These are phyloP conservation scores for Apolygus lucorum DNA, from an alignment of 1,140 invertebrate species.

Conservation along the genomic window DNA sequence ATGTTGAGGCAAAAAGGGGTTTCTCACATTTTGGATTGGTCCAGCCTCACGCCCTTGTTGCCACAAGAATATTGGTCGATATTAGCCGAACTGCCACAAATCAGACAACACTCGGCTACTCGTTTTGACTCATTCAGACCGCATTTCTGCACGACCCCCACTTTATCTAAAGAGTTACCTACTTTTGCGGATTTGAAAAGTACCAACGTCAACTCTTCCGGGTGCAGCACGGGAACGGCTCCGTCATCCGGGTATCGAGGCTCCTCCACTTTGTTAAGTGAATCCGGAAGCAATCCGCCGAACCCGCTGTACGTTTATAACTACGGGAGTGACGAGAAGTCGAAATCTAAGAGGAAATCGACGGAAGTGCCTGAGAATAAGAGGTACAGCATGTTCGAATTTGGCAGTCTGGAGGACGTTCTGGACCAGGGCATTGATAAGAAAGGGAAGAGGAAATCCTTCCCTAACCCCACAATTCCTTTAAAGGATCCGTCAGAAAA, in stretches of 20 bases:
- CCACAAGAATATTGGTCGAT: conserved; percentile 68
- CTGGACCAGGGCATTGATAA: conserved; percentile 52
- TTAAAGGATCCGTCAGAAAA: conserved; percentile 20
- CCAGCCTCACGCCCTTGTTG: conserved; percentile 75
- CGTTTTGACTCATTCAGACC: conserved; percentile 48
- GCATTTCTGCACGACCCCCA: conserved; percentile 53
- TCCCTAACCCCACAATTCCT: conserved; percentile 3
- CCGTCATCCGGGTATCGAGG: conserved; percentile 76
- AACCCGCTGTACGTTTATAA: conserved; percentile 72
- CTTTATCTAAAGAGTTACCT: conserved; percentile 24
- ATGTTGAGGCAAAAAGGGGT: conserved; percentile 60
- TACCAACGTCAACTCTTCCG: conserved; percentile 42
- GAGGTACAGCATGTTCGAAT: conserved; percentile 67
- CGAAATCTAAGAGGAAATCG: conserved; percentile 22
- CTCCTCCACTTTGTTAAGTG: conserved; percentile 70
- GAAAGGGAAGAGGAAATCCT: conserved; percentile 28
- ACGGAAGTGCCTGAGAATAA: conserved; percentile 21
- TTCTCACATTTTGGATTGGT: conserved; percentile 78
- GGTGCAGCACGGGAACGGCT: conserved; percentile 62
- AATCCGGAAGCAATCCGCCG: conserved; percentile 57
- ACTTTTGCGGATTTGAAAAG: conserved; percentile 30
- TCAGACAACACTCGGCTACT: conserved; percentile 49
- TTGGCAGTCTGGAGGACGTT: conserved; percentile 45
- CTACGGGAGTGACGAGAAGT: conserved; percentile 50
- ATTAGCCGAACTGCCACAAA: conserved; percentile 64